Evolutionary conservation across 2,888 invertebrate genomes (phyloP).

Genomic region (Nysson spinosus): DNA sequence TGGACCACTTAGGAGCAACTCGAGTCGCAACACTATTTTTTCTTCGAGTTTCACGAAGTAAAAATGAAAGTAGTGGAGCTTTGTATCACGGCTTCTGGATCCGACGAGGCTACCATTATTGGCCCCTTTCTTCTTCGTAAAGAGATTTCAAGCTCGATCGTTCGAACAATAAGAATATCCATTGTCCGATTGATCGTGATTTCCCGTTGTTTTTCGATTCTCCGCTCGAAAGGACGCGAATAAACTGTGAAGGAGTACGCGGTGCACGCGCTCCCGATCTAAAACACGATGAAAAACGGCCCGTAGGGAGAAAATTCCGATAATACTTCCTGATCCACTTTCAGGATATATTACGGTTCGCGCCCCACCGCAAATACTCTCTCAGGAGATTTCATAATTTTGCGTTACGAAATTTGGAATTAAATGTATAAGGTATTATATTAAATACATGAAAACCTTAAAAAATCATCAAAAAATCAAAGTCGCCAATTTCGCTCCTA

Average conservation of each 20-base stretch:
- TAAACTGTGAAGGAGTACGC: neutral
- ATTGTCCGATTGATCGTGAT: neutral
- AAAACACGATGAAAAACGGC: neutral
- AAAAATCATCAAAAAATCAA: no score
- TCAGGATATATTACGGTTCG: neutral
- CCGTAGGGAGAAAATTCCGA: neutral
- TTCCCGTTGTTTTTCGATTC: neutral
- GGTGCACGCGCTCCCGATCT: neutral
- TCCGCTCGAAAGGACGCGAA: neutral
- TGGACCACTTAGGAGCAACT: no score
- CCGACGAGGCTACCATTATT: neutral
- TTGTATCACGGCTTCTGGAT: neutral
- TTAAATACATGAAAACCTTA: no score
- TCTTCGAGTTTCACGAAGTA: neutral
- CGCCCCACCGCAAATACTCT: no score
- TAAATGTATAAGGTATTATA: no score
- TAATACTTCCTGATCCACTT: neutral
- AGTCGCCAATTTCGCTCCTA: no score
- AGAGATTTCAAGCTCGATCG: conserved; percentile 10
- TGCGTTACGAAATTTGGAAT: no score
- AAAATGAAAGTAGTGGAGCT: neutral
- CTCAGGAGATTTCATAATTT: neutral
- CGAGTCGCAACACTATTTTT: neutral
- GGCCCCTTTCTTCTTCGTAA: conserved; percentile 2
- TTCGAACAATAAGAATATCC: neutral